Percentiles rank a stretch among this genome's conserved stretches.
These are phyloP conservation scores for Lucilia sericata DNA, from an alignment of 1,140 invertebrate species.

Conservation along the genomic window DNA sequence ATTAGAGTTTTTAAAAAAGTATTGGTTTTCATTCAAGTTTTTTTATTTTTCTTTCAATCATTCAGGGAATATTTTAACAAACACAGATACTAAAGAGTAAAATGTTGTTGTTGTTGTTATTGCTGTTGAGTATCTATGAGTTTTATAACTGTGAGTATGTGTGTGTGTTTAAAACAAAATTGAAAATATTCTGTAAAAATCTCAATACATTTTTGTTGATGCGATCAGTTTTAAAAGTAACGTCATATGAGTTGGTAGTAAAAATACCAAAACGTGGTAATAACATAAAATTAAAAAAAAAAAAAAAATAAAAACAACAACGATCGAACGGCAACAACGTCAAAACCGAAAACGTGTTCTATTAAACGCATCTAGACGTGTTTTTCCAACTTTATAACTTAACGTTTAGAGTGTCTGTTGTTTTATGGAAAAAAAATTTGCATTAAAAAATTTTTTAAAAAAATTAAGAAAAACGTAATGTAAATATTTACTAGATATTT, in stretches of 20 bases:
- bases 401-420: background rate
- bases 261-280: background rate
- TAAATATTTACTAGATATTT: background rate
- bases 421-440: too few relatives aligned
- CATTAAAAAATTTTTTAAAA: background rate
- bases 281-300: background rate
- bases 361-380: background rate
- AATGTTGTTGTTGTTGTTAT: background rate
- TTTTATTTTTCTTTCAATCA: background rate
- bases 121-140: background rate
- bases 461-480: background rate
- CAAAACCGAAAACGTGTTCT: slow-evolving; percentile 25
- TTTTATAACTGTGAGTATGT: background rate
- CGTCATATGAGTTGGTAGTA: slow-evolving; percentile 45
- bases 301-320: background rate
- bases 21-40: slow-evolving; percentile 10
- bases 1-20: background rate
- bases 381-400: background rate
- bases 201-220: slow-evolving; percentile 49
- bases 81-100: too few relatives aligned
- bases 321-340: background rate
- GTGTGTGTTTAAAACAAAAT: background rate
- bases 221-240: slow-evolving; percentile 52
- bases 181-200: slow-evolving; percentile 33
- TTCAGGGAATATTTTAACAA: background rate